Conservation (phyloP, 2,888 invertebrate genomes). For the Galerucella calmariensis region DNA sequence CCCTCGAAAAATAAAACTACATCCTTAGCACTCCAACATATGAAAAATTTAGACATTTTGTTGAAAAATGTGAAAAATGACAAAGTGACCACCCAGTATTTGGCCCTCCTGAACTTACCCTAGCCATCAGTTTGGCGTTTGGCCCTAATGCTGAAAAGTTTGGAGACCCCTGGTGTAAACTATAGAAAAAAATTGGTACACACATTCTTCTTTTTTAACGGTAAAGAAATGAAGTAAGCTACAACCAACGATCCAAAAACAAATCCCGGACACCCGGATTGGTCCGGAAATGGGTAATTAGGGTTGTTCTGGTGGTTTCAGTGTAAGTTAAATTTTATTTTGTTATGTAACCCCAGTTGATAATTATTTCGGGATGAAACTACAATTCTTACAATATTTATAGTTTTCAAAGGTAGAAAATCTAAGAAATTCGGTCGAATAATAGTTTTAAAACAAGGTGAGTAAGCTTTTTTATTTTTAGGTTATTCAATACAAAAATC, state of each 20-base stretch:
- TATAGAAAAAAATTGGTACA: too few relatives aligned
- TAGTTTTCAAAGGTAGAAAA: constrained; percentile 14
- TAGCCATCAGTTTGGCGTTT: too few relatives aligned
- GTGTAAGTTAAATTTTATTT: constrained; percentile 47
- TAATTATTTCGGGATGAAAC: background rate
- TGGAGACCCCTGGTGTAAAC: too few relatives aligned
- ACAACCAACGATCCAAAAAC: constrained; percentile 27
- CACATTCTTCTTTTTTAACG: background rate
- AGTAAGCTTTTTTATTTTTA: constrained; percentile 54
- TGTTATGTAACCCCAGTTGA: constrained; percentile 54
- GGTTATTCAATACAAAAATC: constrained; percentile 41
- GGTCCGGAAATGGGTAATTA: constrained; percentile 64
- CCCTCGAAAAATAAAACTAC: too few relatives aligned
- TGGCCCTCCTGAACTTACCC: too few relatives aligned
- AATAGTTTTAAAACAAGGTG: constrained; percentile 48
- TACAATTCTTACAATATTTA: constrained; percentile 27
- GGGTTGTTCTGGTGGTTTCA: constrained; percentile 55
- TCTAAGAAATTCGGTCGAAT: constrained; percentile 19
- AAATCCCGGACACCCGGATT: constrained; percentile 61
- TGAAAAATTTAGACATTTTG: too few relatives aligned
- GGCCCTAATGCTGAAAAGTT: too few relatives aligned
- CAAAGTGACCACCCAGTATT: too few relatives aligned
- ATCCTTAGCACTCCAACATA: too few relatives aligned
- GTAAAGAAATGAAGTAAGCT: background rate
- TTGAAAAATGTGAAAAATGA: too few relatives aligned